Percentiles rank a stretch among this genome's conserved stretches.
Evolutionary conservation across 2,888 invertebrate genomes (phyloP).

Genomic region (Catocala sponsa): DNA sequence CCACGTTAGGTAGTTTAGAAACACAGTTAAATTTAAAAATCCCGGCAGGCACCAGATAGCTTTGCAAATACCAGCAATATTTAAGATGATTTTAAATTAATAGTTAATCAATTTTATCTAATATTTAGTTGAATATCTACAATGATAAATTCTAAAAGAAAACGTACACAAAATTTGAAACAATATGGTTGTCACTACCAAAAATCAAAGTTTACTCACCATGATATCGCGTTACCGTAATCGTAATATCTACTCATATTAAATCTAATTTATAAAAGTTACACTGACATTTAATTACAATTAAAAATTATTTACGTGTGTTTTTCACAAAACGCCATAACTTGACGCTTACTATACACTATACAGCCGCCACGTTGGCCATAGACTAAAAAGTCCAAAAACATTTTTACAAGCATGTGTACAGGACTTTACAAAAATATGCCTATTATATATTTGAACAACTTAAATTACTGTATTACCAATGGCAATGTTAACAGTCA

Average conservation of each 20-base stretch:
- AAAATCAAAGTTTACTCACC: slow-evolving; percentile 76
- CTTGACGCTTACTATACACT: slow-evolving; percentile 74
- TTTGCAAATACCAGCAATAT: slow-evolving; percentile 12
- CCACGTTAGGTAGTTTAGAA: slow-evolving; percentile 47
- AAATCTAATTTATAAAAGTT: slow-evolving; percentile 69
- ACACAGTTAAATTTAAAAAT: slow-evolving; percentile 35
- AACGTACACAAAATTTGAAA: slow-evolving; percentile 77
- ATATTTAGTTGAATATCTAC: slow-evolving; percentile 28
- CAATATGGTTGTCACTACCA: slow-evolving; percentile 79
- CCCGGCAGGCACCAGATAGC: slow-evolving; percentile 19
- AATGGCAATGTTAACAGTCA: no score
- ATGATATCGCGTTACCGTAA: slow-evolving; percentile 86
- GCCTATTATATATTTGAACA: not conserved
- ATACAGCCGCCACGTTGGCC: slow-evolving; percentile 79
- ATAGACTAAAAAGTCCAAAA: slow-evolving; percentile 78
- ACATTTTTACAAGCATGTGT: slow-evolving; percentile 51
- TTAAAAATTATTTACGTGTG: slow-evolving; percentile 70
- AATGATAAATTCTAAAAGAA: slow-evolving; percentile 55
- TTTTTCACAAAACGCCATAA: slow-evolving; percentile 79
- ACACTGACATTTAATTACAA: slow-evolving; percentile 70
- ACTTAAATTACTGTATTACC: no score
- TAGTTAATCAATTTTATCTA: slow-evolving; percentile 15
- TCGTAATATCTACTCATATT: slow-evolving; percentile 88
- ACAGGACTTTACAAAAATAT: slow-evolving; percentile 43
- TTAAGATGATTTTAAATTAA: slow-evolving; percentile 2